These are phyloP conservation scores for Synanthedon myopaeformis DNA, from an alignment of 2,888 invertebrate species.

Conservation along the genomic window DNA sequence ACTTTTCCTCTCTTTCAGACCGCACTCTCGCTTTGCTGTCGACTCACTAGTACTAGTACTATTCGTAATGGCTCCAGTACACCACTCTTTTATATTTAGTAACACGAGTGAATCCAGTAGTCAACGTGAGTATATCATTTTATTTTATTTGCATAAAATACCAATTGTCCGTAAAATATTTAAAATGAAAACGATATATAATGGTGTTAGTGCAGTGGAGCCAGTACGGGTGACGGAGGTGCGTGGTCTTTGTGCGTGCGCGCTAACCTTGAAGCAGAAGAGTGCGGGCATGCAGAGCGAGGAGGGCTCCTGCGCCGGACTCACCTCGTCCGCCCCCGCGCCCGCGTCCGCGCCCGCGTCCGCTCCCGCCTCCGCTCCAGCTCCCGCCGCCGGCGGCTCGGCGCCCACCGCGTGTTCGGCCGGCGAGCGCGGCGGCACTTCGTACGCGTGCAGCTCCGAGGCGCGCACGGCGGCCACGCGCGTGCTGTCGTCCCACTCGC, in stretches of 20 bases:
- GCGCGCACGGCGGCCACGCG: conserved; percentile 8
- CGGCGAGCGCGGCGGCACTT: conserved; percentile 4
- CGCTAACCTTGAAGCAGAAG: conserved; percentile 86
- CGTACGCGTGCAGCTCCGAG: conserved; percentile 4
- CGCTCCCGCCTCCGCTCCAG: too few relatives aligned
- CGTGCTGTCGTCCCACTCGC: conserved; percentile 71
- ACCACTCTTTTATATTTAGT: background rate
- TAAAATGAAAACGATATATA: too few relatives aligned
- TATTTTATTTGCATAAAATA: too few relatives aligned
- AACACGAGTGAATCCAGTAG: too few relatives aligned
- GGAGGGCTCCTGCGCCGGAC: conserved; percentile 71
- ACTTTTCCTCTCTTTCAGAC: too few relatives aligned
- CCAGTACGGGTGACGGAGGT: conserved; percentile 10
- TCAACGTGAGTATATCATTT: too few relatives aligned
- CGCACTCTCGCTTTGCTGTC: too few relatives aligned
- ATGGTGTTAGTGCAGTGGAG: conserved; percentile 8
- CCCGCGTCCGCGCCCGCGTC: conserved; percentile 5
- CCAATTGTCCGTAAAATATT: too few relatives aligned
- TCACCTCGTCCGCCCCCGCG: conserved; percentile 36
- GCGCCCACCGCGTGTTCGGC: background rate
- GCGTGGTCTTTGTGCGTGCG: conserved; percentile 9
- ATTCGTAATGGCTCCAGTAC: too few relatives aligned
- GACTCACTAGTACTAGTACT: too few relatives aligned
- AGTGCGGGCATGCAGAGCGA: conserved; percentile 88
- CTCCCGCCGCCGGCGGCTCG: background rate